Evolutionary conservation across 2,113 vertebrate species (phyloP).

Genomic region (Engystomops pustulosus): DNA sequence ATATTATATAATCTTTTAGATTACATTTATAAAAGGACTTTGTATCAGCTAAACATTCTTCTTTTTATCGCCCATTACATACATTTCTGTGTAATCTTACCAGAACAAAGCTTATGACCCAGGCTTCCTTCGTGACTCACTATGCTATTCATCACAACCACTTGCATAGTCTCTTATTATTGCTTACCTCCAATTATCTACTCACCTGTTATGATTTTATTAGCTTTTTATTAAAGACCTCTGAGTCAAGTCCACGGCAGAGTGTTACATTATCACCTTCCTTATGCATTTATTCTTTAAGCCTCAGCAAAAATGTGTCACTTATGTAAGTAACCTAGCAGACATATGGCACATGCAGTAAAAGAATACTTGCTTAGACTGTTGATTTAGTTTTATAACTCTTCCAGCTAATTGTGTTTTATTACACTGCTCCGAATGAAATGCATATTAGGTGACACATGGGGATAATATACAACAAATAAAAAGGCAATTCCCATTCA

Average conservation of each 20-base stretch:
- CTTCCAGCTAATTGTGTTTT: slow-evolving; percentile 30
- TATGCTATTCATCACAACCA: not conserved
- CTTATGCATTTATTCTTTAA: not conserved
- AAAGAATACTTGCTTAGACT: slow-evolving; percentile 17
- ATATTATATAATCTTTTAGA: too few relatives aligned
- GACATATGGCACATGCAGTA: slow-evolving; percentile 5
- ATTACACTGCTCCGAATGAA: slow-evolving; percentile 24
- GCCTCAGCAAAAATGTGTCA: slow-evolving; percentile 23
- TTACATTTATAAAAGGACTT: too few relatives aligned
- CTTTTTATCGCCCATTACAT: not conserved
- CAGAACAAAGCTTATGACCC: not conserved
- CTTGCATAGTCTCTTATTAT: not conserved
- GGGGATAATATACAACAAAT: slow-evolving; percentile 53
- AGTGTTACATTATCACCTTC: not conserved
- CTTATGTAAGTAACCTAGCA: slow-evolving; percentile 16
- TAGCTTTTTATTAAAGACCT: not conserved
- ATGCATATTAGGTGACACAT: slow-evolving; percentile 2
- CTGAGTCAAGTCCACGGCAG: not conserved
- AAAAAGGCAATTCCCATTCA: slow-evolving; percentile 38
- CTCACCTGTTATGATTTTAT: slow-evolving; percentile 6
- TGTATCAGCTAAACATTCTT: too few relatives aligned
- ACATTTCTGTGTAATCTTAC: not conserved
- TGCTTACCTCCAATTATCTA: not conserved
- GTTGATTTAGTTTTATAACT: slow-evolving; percentile 40
- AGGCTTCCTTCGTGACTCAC: not conserved